Base-by-base conservation (phyloP, 2,113 vertebrate genomes). In the Actenoides hombroni region DNA sequence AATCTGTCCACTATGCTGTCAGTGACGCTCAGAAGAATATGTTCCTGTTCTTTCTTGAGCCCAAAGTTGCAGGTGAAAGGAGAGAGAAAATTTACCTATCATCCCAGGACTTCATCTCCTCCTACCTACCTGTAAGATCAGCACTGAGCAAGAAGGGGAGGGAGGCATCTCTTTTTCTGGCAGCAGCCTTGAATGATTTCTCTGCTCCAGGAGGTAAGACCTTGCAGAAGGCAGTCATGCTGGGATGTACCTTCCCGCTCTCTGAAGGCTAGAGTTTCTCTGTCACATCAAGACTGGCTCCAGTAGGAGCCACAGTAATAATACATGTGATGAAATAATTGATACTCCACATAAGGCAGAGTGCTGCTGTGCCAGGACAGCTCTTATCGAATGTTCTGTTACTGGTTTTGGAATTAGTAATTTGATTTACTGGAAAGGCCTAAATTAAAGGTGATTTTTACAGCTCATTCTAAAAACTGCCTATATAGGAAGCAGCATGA, bases 391-490 rank as follows among this genome's bases (percentile, higher is more conserved):
- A 56, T 57, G 56, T 86, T 68, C 83, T 75, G 60, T 33, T 51
- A 25, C 60, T 53, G 77, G 23, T 77, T 94, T 91, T 71, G 56
- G 23, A 71, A 86, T 56, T 42, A 84, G 54, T 92, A 12, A 53
- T 60, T 78, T 0, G 0, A 13, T 53, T 75, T 82, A 71, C 56
- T 68, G 33, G 42, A 92, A 89, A 84, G 33, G 16, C 33, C 56
- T 44, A 84, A 79, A 92, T 91, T 82, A 76, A 94, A 88, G 28
- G 29, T 70, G 19, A 0, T 37, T 88, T 93, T 90, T 42, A 49
- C 51, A 88, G n/a, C 6, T 95, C 26, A 85, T 83, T 73, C 83
- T 73, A 29, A 91, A 81, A 94, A 20, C 23, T 86, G 25, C 21
- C 44, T 68, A 49, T 20, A 1, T 46, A 80, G 63, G 39, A 93